A percentile compares a stretch with the other conserved stretches of the same genome.
Evolutionary conservation across 2,797 vertebrate species (phyloP).

Genomic region (Lepus townsendii): DNA sequence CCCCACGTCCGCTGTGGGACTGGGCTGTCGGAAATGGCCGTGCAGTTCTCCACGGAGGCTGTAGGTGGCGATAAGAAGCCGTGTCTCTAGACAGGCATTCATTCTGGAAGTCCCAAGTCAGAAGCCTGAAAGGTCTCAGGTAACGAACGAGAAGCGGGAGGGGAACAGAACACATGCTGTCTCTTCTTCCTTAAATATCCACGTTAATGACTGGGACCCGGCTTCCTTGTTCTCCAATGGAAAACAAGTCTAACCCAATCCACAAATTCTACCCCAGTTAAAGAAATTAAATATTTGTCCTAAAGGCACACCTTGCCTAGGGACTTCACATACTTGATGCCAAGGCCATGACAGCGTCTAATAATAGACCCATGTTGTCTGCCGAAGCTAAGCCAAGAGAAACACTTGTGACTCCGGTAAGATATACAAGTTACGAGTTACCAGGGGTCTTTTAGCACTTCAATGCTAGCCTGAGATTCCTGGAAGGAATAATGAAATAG

Average conservation of each 20-base stretch:
- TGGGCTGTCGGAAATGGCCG: background rate
- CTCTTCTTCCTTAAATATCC: background rate
- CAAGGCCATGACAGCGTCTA: background rate
- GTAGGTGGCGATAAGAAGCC: conserved; percentile 76
- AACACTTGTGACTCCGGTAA: conserved; percentile 9
- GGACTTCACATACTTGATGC: background rate
- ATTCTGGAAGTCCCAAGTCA: background rate
- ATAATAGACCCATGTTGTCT: background rate
- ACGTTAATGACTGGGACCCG: background rate
- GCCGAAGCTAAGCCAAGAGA: background rate
- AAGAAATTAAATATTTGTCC: conserved; percentile 30
- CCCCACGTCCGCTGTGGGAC: background rate
- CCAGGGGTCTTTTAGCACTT: conserved; percentile 5
- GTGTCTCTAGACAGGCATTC: background rate
- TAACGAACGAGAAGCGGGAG: too few relatives aligned
- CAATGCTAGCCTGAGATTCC: conserved; percentile 26
- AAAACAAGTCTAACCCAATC: background rate
- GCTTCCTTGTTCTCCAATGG: background rate
- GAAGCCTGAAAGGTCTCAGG: background rate
- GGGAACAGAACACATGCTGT: background rate
- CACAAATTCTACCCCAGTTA: background rate
- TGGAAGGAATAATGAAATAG: conserved; percentile 60
- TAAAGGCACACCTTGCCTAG: background rate
- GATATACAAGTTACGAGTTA: background rate
- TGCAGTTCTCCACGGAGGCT: conserved; percentile 67